phyloP scores from a whole-genome alignment of 2,797 vertebrate genomes.

The Sebastes variabilis region DNA sequence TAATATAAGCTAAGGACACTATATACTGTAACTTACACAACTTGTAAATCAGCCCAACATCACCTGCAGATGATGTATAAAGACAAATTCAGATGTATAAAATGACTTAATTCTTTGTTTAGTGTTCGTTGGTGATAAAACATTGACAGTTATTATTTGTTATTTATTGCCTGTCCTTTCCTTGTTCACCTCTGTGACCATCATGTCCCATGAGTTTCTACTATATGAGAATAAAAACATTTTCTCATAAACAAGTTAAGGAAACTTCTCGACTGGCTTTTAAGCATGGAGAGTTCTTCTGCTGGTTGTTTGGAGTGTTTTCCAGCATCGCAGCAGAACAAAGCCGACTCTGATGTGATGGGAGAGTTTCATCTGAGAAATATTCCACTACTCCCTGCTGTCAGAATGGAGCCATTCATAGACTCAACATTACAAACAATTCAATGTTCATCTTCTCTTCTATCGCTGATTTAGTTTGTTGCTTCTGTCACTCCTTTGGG shows the following conservation, averaged over 20 bases:
- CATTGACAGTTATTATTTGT: background rate
- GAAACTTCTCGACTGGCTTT: background rate
- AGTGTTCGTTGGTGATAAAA: background rate
- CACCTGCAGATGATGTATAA: background rate
- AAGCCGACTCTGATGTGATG: slow-evolving; percentile 41
- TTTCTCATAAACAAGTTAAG: background rate
- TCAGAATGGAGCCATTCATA: slow-evolving; percentile 56
- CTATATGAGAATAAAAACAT: background rate
- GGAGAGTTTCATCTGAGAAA: slow-evolving; percentile 38
- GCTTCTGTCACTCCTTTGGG: background rate
- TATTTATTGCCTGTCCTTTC: background rate
- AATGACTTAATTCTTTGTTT: background rate
- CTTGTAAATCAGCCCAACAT: too few species aligned
- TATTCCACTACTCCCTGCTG: slow-evolving; percentile 18
- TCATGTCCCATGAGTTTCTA: background rate
- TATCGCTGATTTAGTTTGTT: background rate
- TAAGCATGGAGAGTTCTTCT: background rate
- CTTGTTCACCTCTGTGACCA: background rate
- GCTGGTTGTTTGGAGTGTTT: background rate
- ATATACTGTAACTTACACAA: too few species aligned
- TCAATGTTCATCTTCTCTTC: background rate
- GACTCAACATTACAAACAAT: background rate
- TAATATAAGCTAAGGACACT: too few species aligned
- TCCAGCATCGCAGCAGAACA: slow-evolving; percentile 37
- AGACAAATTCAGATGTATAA: background rate